Evolutionary conservation across 2,113 vertebrate genomes (phyloP).

Genomic region (Eolophus roseicapilla): DNA sequence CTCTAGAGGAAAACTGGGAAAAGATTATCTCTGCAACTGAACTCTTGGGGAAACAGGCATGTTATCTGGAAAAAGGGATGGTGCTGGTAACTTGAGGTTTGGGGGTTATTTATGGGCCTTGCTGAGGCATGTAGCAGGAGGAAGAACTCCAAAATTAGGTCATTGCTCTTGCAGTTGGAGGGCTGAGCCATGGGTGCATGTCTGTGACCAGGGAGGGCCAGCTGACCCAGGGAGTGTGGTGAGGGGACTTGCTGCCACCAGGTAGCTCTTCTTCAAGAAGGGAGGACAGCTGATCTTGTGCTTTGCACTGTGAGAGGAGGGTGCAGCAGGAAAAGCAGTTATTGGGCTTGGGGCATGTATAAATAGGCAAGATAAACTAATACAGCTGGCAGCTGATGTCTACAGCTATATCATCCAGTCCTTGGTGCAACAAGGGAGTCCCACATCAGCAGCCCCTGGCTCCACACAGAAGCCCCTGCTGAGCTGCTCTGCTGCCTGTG

Average conservation of each 20-base stretch:
- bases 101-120: neutral
- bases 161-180: neutral
- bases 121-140: neutral
- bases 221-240: accelerated
- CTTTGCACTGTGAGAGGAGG: neutral
- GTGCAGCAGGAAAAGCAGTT: neutral
- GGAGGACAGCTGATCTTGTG: neutral
- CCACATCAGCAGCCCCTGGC: accelerated
- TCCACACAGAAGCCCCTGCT: neutral
- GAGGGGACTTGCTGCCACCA: neutral
- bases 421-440: neutral
- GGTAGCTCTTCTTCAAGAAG: neutral
- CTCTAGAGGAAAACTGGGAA: slow-evolving; percentile 66
- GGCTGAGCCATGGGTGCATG: neutral
- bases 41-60: neutral
- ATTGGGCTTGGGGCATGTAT: accelerated
- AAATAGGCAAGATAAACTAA: neutral
- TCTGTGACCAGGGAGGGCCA: neutral
- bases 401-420: neutral
- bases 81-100: neutral
- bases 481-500: neutral
- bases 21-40: slow-evolving; percentile 32
- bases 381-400: neutral
- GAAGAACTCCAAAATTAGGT: neutral
- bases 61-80: neutral